Evolutionary conservation across 2,113 vertebrate species (phyloP), one percentile per base, ranked within the genome.

Genomic region (Ornithorhynchus anatinus): DNA sequence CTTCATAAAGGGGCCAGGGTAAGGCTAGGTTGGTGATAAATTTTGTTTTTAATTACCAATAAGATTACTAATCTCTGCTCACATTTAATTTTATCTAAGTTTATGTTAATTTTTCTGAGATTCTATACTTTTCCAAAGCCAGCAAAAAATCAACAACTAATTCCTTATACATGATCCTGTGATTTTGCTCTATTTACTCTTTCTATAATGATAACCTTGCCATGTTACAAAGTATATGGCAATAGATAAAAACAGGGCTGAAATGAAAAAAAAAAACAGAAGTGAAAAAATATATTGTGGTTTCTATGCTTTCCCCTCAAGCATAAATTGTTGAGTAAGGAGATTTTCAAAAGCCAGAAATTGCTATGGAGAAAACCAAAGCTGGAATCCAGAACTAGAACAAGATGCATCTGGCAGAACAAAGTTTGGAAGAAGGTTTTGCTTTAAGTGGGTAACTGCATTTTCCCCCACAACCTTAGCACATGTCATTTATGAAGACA

Each of bases 281-380:
- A 85, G 71, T 57, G 73, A 72, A 85, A 66, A 31, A 79, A 68
- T 61, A 70, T 45, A 13, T 43, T 68, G 78, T 75, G 80, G 89
- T 87, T 90, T 89, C 81, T 88, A 33, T 59, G 77, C 85, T 74
- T 75, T 82, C 80, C 64, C 84, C 75, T 72, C 61, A 71, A 85
- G 86, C 86, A 86, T 64, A 88, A 90, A 86, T 59, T 88, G 90
- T 89, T 84, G 86, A 92, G 86, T 89, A 90, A 92, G 88, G 88
- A 89, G 80, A 91, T 90, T 91, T 91, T 89, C 86, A 76, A 84
- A 91, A 92, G 78, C 85, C 90, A 90, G 82, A 89, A 92, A 87
- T 87, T 86, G 81, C 88, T 84, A 67, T 59, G 88, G 82, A 76
- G 85, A 71, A 84, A 88, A 86, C 80, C 82, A 60, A 64, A 39